Conservation (phyloP, 2,113 vertebrate genomes). For the Octodon degus region DNA sequence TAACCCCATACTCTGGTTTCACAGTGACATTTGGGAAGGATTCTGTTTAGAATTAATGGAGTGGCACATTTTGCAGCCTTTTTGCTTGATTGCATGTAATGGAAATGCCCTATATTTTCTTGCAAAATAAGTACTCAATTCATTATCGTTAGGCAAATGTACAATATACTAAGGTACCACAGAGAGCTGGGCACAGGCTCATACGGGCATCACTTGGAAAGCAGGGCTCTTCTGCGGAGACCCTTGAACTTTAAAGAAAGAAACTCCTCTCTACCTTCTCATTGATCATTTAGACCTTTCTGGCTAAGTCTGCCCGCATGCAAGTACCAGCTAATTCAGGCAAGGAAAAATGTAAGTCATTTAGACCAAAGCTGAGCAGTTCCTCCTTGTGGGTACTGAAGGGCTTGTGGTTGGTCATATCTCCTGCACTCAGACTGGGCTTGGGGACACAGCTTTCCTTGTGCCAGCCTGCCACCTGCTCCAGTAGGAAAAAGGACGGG, state of each 20-base stretch:
- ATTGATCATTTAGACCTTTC: conserved; percentile 79
- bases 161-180: conserved; percentile 33
- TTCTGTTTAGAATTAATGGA: conserved; percentile 79
- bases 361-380: conserved; percentile 70
- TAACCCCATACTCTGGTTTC: conserved; percentile 74
- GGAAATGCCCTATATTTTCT: conserved; percentile 79
- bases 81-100: conserved; percentile 80
- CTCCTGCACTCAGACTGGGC: conserved; percentile 11
- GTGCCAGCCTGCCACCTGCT: neutral
- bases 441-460: conserved; percentile 7
- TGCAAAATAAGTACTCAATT: conserved; percentile 79
- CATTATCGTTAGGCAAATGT: conserved; percentile 78
- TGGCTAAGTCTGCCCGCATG: conserved; percentile 72
- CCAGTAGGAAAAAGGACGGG: neutral
- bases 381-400: conserved; percentile 53
- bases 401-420: conserved; percentile 41
- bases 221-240: conserved; percentile 64
- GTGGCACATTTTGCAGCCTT: conserved; percentile 75
- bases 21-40: conserved; percentile 73
- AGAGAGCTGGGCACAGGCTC: conserved; percentile 58
- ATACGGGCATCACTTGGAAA: conserved; percentile 57
- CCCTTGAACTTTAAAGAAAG: conserved; percentile 80
- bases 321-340: conserved; percentile 78
- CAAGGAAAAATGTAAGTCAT: conserved; percentile 71
- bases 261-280: conserved; percentile 74